A percentile compares a stretch with the other conserved stretches of the same genome.
Conservation (phyloP, 2,888 invertebrate species). For the Ditylenchus weischeri region DNA sequence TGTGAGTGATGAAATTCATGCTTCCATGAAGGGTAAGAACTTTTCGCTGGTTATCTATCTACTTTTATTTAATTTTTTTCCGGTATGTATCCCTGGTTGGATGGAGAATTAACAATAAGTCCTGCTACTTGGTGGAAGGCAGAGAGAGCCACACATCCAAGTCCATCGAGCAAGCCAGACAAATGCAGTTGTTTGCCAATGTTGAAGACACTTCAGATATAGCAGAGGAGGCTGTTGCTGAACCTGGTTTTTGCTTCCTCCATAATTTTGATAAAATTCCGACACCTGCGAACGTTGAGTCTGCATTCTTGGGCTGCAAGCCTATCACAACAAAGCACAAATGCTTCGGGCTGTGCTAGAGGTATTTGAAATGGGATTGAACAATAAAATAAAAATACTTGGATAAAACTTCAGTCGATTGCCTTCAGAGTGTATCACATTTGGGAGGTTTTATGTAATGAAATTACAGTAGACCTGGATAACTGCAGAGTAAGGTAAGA, state of each 20-base stretch:
- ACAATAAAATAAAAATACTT: conserved; percentile 60
- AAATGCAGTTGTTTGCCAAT: conserved; percentile 40
- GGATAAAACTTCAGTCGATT: conserved; percentile 66
- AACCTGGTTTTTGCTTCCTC: conserved; percentile 69
- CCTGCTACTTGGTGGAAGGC: conserved; percentile 66
- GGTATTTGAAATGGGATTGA: conserved; percentile 77
- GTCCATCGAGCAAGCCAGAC: conserved; percentile 75
- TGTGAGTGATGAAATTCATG: conserved; percentile 76
- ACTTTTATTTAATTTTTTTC: conserved; percentile 60
- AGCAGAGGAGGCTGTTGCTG: conserved; percentile 31
- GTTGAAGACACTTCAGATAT: conserved; percentile 41
- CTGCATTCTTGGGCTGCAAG: conserved; percentile 75
- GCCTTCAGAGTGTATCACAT: conserved; percentile 78
- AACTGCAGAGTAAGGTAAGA: not conserved
- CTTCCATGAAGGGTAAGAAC: conserved; percentile 71
- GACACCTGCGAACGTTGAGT: conserved; percentile 81
- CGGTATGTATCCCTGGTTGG: conserved; percentile 87
- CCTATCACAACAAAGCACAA: conserved; percentile 70
- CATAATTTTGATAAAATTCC: conserved; percentile 81
- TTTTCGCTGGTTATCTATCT: conserved; percentile 74
- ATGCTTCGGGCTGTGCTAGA: conserved; percentile 74
- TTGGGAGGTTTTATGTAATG: conserved; percentile 71
- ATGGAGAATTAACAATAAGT: conserved; percentile 72
- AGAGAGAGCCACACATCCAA: conserved; percentile 83
- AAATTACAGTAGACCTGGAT: conserved; percentile 61